These are phyloP conservation scores for Agrochola circellaris DNA, from an alignment of 2,888 invertebrate genomes.

Conservation along the genomic window DNA sequence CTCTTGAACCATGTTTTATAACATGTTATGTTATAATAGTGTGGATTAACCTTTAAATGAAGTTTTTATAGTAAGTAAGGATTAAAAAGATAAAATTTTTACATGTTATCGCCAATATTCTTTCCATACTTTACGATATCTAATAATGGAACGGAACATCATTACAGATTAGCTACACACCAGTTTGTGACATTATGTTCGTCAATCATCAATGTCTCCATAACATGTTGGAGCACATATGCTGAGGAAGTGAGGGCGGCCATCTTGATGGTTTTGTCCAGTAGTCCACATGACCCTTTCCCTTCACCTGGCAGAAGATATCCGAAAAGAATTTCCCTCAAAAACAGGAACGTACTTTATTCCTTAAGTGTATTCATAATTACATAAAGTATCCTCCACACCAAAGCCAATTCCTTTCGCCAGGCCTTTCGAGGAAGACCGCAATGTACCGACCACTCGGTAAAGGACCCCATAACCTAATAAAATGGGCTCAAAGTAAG, in stretches of 20 bases:
- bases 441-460: constrained; percentile 29
- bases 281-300: background rate
- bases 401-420: background rate
- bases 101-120: background rate
- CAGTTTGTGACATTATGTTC: background rate
- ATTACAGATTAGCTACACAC: background rate
- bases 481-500: constrained; percentile 52
- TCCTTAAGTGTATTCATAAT: constrained; percentile 31
- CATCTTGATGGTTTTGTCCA: background rate
- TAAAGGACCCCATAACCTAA: constrained; percentile 36
- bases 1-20: background rate
- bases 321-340: background rate
- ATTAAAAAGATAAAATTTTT: background rate
- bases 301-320: background rate
- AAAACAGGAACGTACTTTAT: constrained; percentile 2
- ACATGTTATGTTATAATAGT: background rate
- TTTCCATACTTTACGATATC: background rate
- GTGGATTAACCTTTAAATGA: background rate
- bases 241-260: too few species aligned
- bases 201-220: background rate
- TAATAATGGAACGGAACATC: background rate
- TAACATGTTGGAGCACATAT: background rate
- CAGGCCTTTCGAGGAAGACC: constrained; percentile 20
- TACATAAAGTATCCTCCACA: constrained; percentile 20
- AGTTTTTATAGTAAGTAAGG: background rate